A percentile compares a stretch with the other conserved stretches of the same genome.
phyloP scores from a whole-genome alignment of 2,797 vertebrate genomes.

The Pempheris klunzingeri region DNA sequence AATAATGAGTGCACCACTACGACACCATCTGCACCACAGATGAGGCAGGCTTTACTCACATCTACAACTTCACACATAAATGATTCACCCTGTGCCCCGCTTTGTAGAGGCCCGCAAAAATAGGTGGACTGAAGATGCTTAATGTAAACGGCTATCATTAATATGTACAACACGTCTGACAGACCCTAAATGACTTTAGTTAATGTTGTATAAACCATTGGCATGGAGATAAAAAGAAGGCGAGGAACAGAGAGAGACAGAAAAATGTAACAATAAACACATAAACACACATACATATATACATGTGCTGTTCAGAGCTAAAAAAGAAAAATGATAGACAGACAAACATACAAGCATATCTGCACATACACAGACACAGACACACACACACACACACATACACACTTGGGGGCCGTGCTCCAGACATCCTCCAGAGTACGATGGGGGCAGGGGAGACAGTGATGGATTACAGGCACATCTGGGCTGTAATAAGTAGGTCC shows the following conservation, averaged over 20 bases:
- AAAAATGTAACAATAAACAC: constrained; percentile 19
- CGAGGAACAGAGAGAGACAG: constrained; percentile 12
- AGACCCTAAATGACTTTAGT: constrained; percentile 59
- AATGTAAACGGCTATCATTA: constrained; percentile 53
- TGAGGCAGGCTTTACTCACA: constrained; percentile 35
- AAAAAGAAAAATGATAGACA: background rate
- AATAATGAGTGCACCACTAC: constrained; percentile 57
- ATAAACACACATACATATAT: constrained; percentile 21
- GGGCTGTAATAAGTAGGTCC: constrained; percentile 86
- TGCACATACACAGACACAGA: background rate
- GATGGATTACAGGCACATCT: constrained; percentile 85
- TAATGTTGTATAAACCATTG: constrained; percentile 56
- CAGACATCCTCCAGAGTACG: constrained; percentile 79
- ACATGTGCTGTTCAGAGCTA: constrained; percentile 14
- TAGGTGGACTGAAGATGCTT: constrained; percentile 49
- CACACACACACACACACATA: constrained; percentile 25
- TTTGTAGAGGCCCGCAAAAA: constrained; percentile 48
- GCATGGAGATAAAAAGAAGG: constrained; percentile 20
- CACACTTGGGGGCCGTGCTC: constrained; percentile 61
- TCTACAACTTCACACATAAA: constrained; percentile 44
- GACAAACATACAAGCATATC: constrained; percentile 10
- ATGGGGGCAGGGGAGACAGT: constrained; percentile 80
- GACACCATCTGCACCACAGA: constrained; percentile 55
- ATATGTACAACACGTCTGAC: constrained; percentile 56
- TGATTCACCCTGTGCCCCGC: constrained; percentile 46